Percentiles rank a stretch among this genome's conserved stretches.
These are phyloP conservation scores for Drosophila nigromelanica DNA, from an alignment of 1,140 invertebrate species.

Conservation along the genomic window DNA sequence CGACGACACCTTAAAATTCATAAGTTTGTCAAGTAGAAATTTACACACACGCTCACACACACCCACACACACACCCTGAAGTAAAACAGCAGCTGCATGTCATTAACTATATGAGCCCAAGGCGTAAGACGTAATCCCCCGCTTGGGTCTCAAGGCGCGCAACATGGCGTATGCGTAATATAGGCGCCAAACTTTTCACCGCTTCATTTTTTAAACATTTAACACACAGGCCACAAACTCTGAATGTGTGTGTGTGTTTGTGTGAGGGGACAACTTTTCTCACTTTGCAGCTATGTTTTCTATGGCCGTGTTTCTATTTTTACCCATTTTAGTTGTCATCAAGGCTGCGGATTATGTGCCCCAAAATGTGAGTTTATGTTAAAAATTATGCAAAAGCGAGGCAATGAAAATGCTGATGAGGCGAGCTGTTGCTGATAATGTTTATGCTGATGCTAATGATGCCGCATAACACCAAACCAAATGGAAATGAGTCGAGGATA, in stretches of 20 bases:
- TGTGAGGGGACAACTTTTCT: conserved; percentile 50
- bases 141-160: conserved; percentile 11
- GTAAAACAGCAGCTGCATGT: conserved; percentile 73
- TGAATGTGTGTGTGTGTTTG: background rate
- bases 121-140: conserved; percentile 64
- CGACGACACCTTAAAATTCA: conserved; percentile 76
- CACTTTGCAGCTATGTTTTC: conserved; percentile 33
- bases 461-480: conserved; percentile 22
- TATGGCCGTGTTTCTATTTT: conserved; percentile 30
- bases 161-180: conserved; percentile 66
- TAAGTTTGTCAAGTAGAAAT: conserved; percentile 63
- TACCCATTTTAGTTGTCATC: conserved; percentile 54
- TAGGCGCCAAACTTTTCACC: conserved; percentile 62
- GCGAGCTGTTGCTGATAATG: conserved; percentile 48
- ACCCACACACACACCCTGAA: conserved; percentile 30
- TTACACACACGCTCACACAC: conserved; percentile 11
- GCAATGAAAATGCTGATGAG: conserved; percentile 50
- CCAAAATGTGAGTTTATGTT: conserved; percentile 72
- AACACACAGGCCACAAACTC: conserved; percentile 29
- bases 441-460: conserved; percentile 37
- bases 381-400: conserved; percentile 69
- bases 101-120: conserved; percentile 69
- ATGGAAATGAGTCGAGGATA: background rate
- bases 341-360: conserved; percentile 68
- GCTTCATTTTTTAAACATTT: conserved; percentile 76